phyloP scores from a whole-genome alignment of 2,888 invertebrate species.

The Melinopterus prodromus region DNA sequence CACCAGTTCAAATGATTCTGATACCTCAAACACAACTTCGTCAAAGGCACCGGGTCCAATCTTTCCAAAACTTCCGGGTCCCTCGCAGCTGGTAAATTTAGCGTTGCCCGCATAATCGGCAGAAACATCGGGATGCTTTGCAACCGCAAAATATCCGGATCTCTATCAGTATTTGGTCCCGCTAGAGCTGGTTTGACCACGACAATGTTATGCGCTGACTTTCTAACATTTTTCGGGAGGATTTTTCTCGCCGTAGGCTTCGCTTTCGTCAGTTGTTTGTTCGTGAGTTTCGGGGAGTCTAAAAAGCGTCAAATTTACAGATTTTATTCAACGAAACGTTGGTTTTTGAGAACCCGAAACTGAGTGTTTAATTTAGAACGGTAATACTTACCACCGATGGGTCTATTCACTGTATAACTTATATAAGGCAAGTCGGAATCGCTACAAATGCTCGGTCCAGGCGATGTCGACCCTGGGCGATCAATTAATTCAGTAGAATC shows the following conservation, averaged over 20 bases:
- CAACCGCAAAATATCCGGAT: constrained; percentile 77
- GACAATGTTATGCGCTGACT: constrained; percentile 77
- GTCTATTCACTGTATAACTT: constrained; percentile 88
- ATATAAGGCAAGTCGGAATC: constrained; percentile 91
- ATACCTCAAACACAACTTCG: constrained; percentile 80
- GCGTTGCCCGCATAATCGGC: constrained; percentile 89
- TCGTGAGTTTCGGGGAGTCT: constrained; percentile 86
- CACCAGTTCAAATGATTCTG: constrained; percentile 86
- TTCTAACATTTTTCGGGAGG: constrained; percentile 61
- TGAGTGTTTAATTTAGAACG: no score
- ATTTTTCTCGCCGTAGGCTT: constrained; percentile 53
- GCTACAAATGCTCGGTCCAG: constrained; percentile 88
- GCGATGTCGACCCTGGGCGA: constrained; percentile 79
- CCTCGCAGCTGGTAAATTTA: constrained; percentile 83
- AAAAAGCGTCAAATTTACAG: constrained; percentile 34
- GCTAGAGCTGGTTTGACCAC: constrained; percentile 79
- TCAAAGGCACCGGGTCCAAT: constrained; percentile 69
- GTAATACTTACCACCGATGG: constrained; percentile 68
- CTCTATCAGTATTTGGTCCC: constrained; percentile 71
- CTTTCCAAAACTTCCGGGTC: constrained; percentile 90
- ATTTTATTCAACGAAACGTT: background rate
- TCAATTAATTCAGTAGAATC: constrained; percentile 40
- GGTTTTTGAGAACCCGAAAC: no score
- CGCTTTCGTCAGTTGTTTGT: constrained; percentile 62
- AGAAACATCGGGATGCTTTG: constrained; percentile 86